These are phyloP conservation scores for Phrixothrix hirtus DNA, from an alignment of 2,888 invertebrate genomes.

Conservation along the genomic window DNA sequence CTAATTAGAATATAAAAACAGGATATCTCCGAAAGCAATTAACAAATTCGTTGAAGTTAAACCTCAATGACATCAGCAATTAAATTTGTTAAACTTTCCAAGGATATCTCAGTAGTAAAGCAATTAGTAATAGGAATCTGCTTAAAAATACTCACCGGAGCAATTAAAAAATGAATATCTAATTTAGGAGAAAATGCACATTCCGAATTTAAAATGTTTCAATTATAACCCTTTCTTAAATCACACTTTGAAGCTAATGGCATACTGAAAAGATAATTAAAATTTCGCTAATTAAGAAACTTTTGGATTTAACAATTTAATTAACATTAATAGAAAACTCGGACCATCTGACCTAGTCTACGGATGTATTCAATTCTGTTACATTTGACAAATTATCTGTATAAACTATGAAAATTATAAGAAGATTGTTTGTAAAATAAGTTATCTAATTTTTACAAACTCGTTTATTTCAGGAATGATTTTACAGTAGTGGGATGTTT, in stretches of 20 bases:
- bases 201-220: background rate
- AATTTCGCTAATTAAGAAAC: background rate
- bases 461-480: too few species aligned
- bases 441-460: too few species aligned
- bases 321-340: too few species aligned
- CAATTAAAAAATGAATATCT: background rate
- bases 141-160: background rate
- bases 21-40: constrained; percentile 31
- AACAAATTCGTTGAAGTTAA: constrained; percentile 23
- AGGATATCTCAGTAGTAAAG: constrained; percentile 14
- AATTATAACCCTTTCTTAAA: background rate
- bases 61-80: constrained; percentile 30
- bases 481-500: too few species aligned
- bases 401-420: too few species aligned
- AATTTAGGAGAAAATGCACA: background rate
- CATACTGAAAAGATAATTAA: background rate
- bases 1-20: constrained; percentile 28
- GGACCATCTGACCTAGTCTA: too few species aligned
- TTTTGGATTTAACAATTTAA: too few species aligned
- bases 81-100: constrained; percentile 32
- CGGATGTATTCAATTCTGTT: too few species aligned
- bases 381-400: too few species aligned
- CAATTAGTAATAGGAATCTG: constrained; percentile 19
- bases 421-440: too few species aligned
- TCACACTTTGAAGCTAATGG: background rate